Evolutionary conservation across 2,113 vertebrate genomes (phyloP).

Genomic region (Erythrolamprus reginae): DNA sequence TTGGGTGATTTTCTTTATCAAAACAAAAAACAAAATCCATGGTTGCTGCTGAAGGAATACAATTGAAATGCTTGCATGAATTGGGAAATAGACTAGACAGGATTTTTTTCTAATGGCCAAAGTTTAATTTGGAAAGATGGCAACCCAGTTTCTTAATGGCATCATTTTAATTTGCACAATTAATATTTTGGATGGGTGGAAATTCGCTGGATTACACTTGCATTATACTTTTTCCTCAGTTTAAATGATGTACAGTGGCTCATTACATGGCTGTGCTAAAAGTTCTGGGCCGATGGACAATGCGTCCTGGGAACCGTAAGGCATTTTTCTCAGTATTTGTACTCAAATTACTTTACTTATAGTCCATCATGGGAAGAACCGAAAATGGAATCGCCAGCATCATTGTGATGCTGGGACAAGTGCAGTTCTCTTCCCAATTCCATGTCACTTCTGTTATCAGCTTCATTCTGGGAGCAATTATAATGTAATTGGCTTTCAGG

Average conservation of each 20-base stretch:
- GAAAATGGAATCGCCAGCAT: background rate
- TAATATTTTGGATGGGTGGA: background rate
- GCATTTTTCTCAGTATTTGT: conserved; percentile 9
- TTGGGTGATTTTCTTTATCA: background rate
- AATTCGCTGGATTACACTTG: background rate
- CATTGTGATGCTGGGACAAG: background rate
- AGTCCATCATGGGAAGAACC: conserved; percentile 5
- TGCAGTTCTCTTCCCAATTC: background rate
- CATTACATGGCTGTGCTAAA: background rate
- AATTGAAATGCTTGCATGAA: background rate
- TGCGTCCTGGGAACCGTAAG: background rate
- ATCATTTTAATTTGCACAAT: background rate
- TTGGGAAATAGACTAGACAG: background rate
- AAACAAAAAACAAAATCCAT: background rate
- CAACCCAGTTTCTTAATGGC: background rate
- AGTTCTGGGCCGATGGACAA: background rate
- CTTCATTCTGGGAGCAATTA: conserved; percentile 26
- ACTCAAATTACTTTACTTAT: conserved; percentile 23
- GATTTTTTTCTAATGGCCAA: background rate
- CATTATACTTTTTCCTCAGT: background rate
- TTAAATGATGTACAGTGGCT: background rate
- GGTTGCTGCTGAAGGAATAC: background rate
- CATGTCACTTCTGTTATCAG: conserved; percentile 16
- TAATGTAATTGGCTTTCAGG: conserved; percentile 26
- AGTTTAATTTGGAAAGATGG: background rate